Percentiles rank a stretch among this genome's conserved stretches.
Conservation (phyloP, 1,140 invertebrate species). For the Pseudoatta argentina region DNA sequence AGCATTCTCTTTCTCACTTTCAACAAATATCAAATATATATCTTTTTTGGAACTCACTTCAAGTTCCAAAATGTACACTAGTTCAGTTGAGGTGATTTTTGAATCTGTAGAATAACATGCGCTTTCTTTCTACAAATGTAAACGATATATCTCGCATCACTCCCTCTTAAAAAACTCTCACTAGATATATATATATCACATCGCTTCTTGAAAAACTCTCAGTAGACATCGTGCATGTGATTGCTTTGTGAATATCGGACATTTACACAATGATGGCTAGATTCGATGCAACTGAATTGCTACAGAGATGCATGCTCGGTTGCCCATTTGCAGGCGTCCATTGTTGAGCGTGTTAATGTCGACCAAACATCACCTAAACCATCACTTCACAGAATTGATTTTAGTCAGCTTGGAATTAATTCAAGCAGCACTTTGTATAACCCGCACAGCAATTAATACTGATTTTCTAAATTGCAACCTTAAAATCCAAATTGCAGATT, state of each 20-base stretch:
- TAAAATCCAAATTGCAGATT: neutral
- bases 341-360: neutral
- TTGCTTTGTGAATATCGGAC: slow-evolving; percentile 35
- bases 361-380: neutral
- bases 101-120: slow-evolving; percentile 37
- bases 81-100: slow-evolving; percentile 62
- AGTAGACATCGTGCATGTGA: neutral
- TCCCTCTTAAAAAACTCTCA: slow-evolving; percentile 6
- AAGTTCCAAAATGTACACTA: no score
- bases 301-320: slow-evolving; percentile 42
- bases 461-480: neutral
- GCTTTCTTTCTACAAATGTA: slow-evolving; percentile 18
- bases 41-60: no score
- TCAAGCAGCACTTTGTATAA: neutral
- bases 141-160: neutral
- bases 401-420: slow-evolving; percentile 7
- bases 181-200: no score
- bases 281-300: neutral
- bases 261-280: neutral
- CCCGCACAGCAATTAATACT: neutral
- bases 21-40: no score
- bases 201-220: no score
- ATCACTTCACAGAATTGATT: neutral
- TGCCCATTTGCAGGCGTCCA: slow-evolving; percentile 61
- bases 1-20: no score